Conservation (phyloP, 2,113 vertebrate species). For the Natator depressus region DNA sequence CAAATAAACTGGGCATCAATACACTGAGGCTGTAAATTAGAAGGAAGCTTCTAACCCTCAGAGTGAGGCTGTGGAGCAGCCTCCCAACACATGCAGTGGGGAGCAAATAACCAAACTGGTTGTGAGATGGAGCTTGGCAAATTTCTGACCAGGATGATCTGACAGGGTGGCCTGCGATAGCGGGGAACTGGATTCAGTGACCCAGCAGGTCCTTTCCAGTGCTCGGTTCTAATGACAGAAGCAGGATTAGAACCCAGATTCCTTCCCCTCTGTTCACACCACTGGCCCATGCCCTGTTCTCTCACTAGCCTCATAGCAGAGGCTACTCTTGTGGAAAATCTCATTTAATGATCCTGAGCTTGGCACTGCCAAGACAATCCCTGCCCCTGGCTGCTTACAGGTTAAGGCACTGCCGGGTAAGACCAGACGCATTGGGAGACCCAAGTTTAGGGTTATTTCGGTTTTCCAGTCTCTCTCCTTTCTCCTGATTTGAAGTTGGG, state of each 20-base stretch:
- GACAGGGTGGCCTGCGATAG: background rate
- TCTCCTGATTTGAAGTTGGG: background rate
- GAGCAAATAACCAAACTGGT: background rate
- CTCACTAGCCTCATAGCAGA: background rate
- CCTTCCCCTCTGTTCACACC: background rate
- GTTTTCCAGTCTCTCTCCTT: background rate
- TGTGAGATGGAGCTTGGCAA: too few species aligned
- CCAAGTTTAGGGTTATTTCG: fast-evolving
- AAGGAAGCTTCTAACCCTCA: too few species aligned
- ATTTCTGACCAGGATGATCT: background rate
- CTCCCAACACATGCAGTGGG: background rate
- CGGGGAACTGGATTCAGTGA: background rate
- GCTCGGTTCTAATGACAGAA: background rate
- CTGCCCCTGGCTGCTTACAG: too few species aligned
- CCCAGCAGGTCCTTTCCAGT: background rate
- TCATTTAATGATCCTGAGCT: background rate
- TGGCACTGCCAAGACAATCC: background rate
- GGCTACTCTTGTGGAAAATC: background rate
- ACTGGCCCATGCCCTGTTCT: background rate
- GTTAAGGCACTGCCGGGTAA: background rate
- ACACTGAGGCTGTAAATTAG: too few species aligned
- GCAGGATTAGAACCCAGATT: background rate
- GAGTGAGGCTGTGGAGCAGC: background rate
- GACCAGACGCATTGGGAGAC: background rate
- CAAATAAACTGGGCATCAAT: background rate